phyloP scores from a whole-genome alignment of 2,797 vertebrate genomes.

The Malacoctenus gilli region DNA sequence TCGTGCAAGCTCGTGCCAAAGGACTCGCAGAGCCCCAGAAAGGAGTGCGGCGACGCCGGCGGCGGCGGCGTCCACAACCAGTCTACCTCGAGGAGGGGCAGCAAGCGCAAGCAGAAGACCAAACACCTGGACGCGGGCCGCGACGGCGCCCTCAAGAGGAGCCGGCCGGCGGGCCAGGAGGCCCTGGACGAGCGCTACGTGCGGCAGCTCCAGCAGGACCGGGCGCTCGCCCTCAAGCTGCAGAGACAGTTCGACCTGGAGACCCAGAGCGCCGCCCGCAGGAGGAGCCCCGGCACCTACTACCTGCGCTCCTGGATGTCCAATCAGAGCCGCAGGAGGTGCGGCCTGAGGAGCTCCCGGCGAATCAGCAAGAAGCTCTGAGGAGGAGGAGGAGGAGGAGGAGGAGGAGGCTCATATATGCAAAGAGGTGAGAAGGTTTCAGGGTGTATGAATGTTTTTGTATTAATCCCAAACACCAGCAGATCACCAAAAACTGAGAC shows the following conservation, averaged over 20 bases:
- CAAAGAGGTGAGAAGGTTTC: slow-evolving; percentile 38
- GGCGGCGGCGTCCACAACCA: slow-evolving; percentile 72
- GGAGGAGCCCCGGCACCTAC: slow-evolving; percentile 84
- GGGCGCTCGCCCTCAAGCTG: slow-evolving; percentile 85
- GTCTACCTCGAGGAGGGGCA: slow-evolving; percentile 82
- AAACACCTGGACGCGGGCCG: slow-evolving; percentile 87
- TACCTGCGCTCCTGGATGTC: slow-evolving; percentile 89
- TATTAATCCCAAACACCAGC: slow-evolving; percentile 25
- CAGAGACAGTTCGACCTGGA: slow-evolving; percentile 90
- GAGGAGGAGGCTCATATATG: slow-evolving; percentile 57
- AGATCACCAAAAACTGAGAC: slow-evolving; percentile 26
- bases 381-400: neutral
- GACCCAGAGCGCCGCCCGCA: slow-evolving; percentile 76
- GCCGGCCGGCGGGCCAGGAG: slow-evolving; percentile 55
- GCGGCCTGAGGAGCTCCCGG: slow-evolving; percentile 73
- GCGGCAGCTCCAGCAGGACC: slow-evolving; percentile 83
- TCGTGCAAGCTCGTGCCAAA: slow-evolving; percentile 55
- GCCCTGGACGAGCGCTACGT: slow-evolving; percentile 57
- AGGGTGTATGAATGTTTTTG: slow-evolving; percentile 34
- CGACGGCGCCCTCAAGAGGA: slow-evolving; percentile 78
- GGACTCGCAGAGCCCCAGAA: slow-evolving; percentile 69
- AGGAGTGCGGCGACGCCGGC: slow-evolving; percentile 71
- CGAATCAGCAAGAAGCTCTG: slow-evolving; percentile 75
- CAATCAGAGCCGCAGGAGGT: slow-evolving; percentile 68
- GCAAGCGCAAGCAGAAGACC: slow-evolving; percentile 90